These are phyloP conservation scores for Hydrophis major DNA, from an alignment of 2,797 vertebrate genomes.

Conservation along the genomic window DNA sequence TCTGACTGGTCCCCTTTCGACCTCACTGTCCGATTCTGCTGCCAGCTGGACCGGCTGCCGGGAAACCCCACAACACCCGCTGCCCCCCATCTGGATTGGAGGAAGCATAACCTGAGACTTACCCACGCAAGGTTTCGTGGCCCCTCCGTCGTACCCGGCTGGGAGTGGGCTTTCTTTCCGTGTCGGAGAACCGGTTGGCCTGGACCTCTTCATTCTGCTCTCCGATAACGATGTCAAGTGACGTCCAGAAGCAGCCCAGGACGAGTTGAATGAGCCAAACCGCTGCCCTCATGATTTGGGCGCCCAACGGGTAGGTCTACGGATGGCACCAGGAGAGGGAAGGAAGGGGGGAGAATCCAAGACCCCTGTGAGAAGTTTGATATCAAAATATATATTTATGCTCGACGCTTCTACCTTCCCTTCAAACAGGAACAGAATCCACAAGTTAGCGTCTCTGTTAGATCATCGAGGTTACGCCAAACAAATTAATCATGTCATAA, in stretches of 20 bases:
- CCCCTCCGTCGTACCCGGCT: slow-evolving; percentile 86
- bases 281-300: slow-evolving; percentile 72
- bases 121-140: slow-evolving; percentile 89
- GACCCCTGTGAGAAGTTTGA: neutral
- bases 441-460: too few relatives aligned
- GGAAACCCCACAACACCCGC: too few relatives aligned
- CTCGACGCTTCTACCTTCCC: neutral
- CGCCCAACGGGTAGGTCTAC: neutral
- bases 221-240: slow-evolving; percentile 63
- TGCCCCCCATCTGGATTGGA: accelerated
- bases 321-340: neutral
- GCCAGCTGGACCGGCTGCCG: too few relatives aligned
- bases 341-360: neutral
- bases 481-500: neutral
- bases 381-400: neutral
- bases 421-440: neutral
- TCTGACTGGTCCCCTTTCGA: too few relatives aligned
- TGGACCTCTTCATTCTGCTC: slow-evolving; percentile 76
- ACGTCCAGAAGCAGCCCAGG: slow-evolving; percentile 78
- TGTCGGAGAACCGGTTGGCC: slow-evolving; percentile 74
- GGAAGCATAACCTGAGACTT: slow-evolving; percentile 50
- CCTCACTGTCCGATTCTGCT: too few relatives aligned
- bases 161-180: slow-evolving; percentile 77
- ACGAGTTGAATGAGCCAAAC: slow-evolving; percentile 78
- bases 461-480: neutral